Evolutionary conservation across 2,797 vertebrate genomes (phyloP).

Genomic region (Melanotaenia boesemani): DNA sequence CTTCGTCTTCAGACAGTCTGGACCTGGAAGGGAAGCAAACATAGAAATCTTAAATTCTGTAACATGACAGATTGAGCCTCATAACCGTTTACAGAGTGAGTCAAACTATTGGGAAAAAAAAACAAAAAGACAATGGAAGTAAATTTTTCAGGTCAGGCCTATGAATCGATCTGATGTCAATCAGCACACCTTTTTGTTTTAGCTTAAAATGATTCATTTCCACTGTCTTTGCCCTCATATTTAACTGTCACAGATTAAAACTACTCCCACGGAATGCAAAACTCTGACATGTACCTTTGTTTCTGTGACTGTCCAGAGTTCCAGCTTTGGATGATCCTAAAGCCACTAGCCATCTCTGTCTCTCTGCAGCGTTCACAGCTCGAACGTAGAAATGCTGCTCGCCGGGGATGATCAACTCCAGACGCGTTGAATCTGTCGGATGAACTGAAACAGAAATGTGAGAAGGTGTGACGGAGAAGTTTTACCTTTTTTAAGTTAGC

Average conservation of each 20-base stretch:
- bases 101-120: too few species aligned
- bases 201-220: too few species aligned
- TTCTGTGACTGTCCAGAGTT: constrained; percentile 91
- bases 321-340: constrained; percentile 96
- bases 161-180: too few species aligned
- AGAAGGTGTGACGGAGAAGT: background rate
- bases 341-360: constrained; percentile 96
- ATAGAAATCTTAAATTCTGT: too few species aligned
- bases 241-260: too few species aligned
- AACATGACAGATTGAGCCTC: background rate
- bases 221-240: too few species aligned
- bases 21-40: constrained; percentile 76
- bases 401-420: constrained; percentile 96
- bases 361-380: constrained; percentile 94
- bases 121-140: too few species aligned
- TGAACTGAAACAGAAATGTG: constrained; percentile 83
- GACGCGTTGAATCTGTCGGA: constrained; percentile 89
- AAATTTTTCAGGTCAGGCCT: too few species aligned
- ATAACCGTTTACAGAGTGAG: too few species aligned
- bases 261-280: too few species aligned
- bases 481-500: background rate
- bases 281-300: constrained; percentile 84
- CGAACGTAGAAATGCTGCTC: constrained; percentile 98
- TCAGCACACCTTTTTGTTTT: too few species aligned
- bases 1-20: constrained; percentile 96